Evolutionary conservation across 2,113 vertebrate species (phyloP), one percentile per base, ranked within the genome.

Genomic region (Bombycilla garrulus): DNA sequence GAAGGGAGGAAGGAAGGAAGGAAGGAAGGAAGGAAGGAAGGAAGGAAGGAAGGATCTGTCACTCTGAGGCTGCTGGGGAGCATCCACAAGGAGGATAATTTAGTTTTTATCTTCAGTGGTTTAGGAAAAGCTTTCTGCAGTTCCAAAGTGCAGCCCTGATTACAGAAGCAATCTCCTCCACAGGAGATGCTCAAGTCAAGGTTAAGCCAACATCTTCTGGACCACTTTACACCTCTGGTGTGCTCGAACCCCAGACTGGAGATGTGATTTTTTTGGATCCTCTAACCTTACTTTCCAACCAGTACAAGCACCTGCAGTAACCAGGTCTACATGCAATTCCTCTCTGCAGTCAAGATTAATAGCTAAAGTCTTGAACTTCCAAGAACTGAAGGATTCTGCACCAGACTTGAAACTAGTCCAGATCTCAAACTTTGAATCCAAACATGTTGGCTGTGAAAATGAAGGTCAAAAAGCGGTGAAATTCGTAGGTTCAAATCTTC

Each of bases 401-500:
- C 8, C 1, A 2, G 44, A 11, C n/a, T 29, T 72, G 48, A 84
- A 70, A 79, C 33, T 4, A 54, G 73, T 33, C 13, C 45, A 58
- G 15, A 64, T 76, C 22, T 79, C 48, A 40, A 40, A 53, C 18
- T 47, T 36, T 33, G 51, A 65, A 50, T 73, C 8, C 19, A 15
- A 73, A 9, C 19, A 25, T 33, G 35, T 71, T 81, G 4, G 26
- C 1, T 22, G 15, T 26, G 60, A 47, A 51, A 60, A 12, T 45
- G 26, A 22, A 73, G 58, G 48, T 45, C 9, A 47, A 54, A 72
- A 72, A 2, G 5, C 54, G 50, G 65, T 50, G 65, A 50, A 82
- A 45, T 65, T 33, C 0, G 0, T 7, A 33, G 33, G 16, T 35
- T 53, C n/a, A 40, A 31, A 7, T 76, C 65, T 72, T 67, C 40